These are phyloP conservation scores for Taeniopygia guttata DNA, from an alignment of 2,797 vertebrate species.

Conservation along the genomic window DNA sequence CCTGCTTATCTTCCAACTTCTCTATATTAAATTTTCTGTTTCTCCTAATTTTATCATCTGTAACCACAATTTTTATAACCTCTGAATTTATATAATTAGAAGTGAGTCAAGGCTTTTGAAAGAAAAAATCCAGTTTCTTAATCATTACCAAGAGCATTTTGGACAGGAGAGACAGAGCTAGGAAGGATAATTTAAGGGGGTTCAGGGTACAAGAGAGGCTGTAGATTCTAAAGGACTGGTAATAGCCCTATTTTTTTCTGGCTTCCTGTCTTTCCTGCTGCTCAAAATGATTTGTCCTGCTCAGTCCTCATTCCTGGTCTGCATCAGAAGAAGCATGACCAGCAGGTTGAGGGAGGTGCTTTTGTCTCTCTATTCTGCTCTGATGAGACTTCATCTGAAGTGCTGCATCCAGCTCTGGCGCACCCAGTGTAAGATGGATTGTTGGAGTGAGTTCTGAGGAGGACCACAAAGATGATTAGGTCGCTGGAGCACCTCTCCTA, in stretches of 20 bases:
- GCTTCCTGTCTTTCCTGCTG: background rate
- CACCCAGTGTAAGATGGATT: background rate
- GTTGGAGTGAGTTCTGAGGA: background rate
- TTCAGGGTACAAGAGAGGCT: background rate
- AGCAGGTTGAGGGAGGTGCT: background rate
- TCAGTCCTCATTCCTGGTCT: background rate
- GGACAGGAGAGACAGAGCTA: background rate
- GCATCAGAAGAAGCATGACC: background rate
- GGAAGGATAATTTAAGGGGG: background rate
- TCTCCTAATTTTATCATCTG: background rate
- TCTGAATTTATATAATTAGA: background rate
- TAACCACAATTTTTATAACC: background rate
- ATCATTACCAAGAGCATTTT: background rate
- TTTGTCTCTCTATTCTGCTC: background rate
- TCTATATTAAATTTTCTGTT: background rate
- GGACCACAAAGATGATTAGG: no score
- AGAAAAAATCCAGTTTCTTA: background rate
- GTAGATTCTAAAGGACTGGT: background rate
- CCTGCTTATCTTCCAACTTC: background rate
- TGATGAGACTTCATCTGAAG: background rate
- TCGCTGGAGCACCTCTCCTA: background rate
- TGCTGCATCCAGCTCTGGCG: background rate
- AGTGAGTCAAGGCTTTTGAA: background rate
- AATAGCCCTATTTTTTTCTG: background rate
- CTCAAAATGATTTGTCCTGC: background rate